These are phyloP conservation scores for Strigops habroptila DNA, from an alignment of 2,113 vertebrate genomes.

Conservation along the genomic window DNA sequence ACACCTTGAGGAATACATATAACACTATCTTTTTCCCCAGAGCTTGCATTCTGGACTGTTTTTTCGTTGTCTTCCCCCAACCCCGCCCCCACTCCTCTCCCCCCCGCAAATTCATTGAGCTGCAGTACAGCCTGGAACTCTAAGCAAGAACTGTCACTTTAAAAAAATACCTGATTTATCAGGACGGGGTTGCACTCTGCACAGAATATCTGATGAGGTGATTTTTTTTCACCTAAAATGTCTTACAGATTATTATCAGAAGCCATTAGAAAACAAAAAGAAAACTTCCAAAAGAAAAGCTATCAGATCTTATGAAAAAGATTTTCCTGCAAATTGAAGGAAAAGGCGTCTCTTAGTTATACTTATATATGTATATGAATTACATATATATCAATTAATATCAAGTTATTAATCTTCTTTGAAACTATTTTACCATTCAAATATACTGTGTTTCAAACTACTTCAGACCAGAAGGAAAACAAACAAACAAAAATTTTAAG, in stretches of 20 bases:
- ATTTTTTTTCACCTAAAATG: not conserved
- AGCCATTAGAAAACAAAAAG: not conserved
- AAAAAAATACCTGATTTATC: slow-evolving; percentile 56
- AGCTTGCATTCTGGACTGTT: not conserved
- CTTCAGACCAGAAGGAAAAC: not conserved
- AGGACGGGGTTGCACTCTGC: slow-evolving; percentile 14
- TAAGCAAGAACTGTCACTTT: slow-evolving; percentile 50
- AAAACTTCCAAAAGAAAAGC: not conserved
- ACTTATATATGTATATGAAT: not conserved
- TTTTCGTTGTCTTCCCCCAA: not conserved
- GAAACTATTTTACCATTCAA: slow-evolving; percentile 45
- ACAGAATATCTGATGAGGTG: slow-evolving; percentile 45
- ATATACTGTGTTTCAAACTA: not conserved
- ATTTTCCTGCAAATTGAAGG: slow-evolving; percentile 22
- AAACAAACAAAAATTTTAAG: not conserved
- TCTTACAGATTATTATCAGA: slow-evolving; percentile 55
- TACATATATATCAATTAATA: not conserved
- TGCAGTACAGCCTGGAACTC: not conserved
- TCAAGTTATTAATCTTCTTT: slow-evolving; percentile 10
- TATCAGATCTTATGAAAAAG: slow-evolving; percentile 28
- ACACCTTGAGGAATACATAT: not conserved
- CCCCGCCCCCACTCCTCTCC: not conserved
- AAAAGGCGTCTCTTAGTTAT: not conserved
- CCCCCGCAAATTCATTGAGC: not conserved
- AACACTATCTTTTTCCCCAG: not conserved